Percentiles rank a stretch among this genome's conserved stretches.
phyloP scores from a whole-genome alignment of 2,888 invertebrate species.

The Tiliacea citrago region DNA sequence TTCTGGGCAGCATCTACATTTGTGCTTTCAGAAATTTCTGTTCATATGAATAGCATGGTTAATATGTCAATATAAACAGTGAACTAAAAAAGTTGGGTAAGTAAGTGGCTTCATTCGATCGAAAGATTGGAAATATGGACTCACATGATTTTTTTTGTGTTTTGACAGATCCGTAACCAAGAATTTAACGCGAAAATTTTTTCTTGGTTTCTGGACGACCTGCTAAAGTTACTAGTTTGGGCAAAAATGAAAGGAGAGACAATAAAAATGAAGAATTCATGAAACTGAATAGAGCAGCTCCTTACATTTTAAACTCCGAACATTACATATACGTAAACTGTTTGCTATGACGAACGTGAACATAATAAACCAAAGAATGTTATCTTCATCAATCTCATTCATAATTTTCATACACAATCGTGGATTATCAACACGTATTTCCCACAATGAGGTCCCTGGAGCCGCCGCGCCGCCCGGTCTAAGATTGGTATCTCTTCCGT shows the following conservation, averaged over 20 bases:
- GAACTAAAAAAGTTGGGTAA: too few species aligned
- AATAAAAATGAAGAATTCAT: not conserved
- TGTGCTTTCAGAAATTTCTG: not conserved
- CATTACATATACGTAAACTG: not conserved
- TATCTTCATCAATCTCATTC: conserved; percentile 52
- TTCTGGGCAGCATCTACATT: not conserved
- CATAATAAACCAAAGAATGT: conserved; percentile 46
- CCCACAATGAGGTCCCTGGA: conserved; percentile 63
- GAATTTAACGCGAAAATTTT: not conserved
- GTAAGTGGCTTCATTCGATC: not conserved
- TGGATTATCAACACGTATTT: conserved; percentile 61
- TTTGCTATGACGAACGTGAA: conserved; percentile 31
- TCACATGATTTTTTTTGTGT: not conserved
- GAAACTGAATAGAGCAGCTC: not conserved
- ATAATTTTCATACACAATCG: conserved; percentile 56
- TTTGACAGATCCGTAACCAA: not conserved
- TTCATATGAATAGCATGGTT: not conserved
- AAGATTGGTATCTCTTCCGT: conserved; percentile 67
- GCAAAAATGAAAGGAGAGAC: too few species aligned
- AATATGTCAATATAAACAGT: not conserved
- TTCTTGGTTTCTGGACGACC: not conserved
- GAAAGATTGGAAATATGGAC: not conserved
- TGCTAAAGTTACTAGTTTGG: not conserved
- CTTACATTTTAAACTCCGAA: not conserved
- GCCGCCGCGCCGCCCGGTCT: conserved; percentile 33